These are phyloP conservation scores for Crocidura indochinensis DNA, from an alignment of 2,797 vertebrate genomes.

Conservation along the genomic window DNA sequence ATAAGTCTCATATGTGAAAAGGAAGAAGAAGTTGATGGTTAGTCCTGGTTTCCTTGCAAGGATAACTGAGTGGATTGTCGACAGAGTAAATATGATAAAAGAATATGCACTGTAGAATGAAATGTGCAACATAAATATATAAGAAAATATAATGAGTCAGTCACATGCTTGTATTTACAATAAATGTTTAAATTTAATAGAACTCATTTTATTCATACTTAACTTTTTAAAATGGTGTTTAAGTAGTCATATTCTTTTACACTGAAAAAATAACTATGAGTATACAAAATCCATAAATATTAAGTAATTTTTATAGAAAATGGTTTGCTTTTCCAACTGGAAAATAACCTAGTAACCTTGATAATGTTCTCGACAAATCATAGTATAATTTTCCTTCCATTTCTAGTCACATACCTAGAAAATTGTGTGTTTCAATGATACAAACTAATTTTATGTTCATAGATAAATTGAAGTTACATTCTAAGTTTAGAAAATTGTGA, in stretches of 20 bases:
- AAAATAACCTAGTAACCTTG: not conserved
- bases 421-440: not conserved
- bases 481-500: conserved; percentile 12
- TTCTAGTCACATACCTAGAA: conserved; percentile 14
- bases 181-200: conserved; percentile 33
- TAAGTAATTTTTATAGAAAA: not conserved
- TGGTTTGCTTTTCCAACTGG: not conserved
- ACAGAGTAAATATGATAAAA: not conserved
- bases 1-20: not conserved
- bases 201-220: conserved; percentile 42
- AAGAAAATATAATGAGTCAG: conserved; percentile 5
- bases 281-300: not conserved
- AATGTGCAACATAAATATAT: not conserved
- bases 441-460: not conserved
- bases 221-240: conserved; percentile 46
- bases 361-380: conserved; percentile 10
- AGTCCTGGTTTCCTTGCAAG: not conserved
- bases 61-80: not conserved
- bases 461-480: conserved; percentile 5
- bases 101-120: not conserved
- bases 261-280: conserved; percentile 43
- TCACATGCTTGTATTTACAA: not conserved
- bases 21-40: not conserved
- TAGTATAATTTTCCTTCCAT: not conserved
- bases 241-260: not conserved